Base-by-base conservation (phyloP, 2,888 invertebrate genomes). In the Euclidia mi region DNA sequence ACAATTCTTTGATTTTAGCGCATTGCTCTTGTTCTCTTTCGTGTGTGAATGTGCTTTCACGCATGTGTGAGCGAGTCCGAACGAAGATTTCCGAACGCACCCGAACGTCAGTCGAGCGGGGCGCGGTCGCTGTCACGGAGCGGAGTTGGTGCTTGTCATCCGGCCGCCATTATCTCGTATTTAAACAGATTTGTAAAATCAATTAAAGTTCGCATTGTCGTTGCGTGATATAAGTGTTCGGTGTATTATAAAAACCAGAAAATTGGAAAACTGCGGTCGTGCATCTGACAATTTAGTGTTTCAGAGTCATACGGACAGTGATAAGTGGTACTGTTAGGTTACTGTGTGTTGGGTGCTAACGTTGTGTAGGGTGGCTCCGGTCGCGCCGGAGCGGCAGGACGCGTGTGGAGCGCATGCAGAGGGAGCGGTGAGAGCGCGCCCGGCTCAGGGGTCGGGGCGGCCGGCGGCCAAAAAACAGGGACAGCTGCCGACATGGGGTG, bases 401-500 rank as follows among this genome's bases (percentile, higher is more conserved):
- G 90, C 90, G 91, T 88, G 88, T 81, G 84, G 87, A 89, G 89
- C 93, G 94, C 89, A 94, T 93, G 92, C 94, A 88, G 92, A 92
- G 87, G 91, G 92, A 92, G 95, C 95, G 95, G 95, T 95, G 95
- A 95, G 90, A 95, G 93, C 95, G 94, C 95, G 95, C 95, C 93
- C 91, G 92, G 89, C 93, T 95, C 93, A 93, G 92, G 90, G 88
- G 88, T 91, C 90, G 90, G 90, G 93, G 92, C 92, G 89, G 91
- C 92, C 89, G 91, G 91, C 90, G 91, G 92, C 89, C 87, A 87
- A 91, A 90, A 87, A 85, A 82, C 85, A 87, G 85, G 84, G 89
- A 95, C 92, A 91, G 91, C 94, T 88, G 91, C 94, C 94, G 94
- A 90, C 89, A 99, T 99, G 99, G 99, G 99, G 95, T 99, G 99